Percentiles rank a stretch among this genome's conserved stretches.
Evolutionary conservation across 2,888 invertebrate genomes (phyloP).

Genomic region (Clitarchus hookeri): DNA sequence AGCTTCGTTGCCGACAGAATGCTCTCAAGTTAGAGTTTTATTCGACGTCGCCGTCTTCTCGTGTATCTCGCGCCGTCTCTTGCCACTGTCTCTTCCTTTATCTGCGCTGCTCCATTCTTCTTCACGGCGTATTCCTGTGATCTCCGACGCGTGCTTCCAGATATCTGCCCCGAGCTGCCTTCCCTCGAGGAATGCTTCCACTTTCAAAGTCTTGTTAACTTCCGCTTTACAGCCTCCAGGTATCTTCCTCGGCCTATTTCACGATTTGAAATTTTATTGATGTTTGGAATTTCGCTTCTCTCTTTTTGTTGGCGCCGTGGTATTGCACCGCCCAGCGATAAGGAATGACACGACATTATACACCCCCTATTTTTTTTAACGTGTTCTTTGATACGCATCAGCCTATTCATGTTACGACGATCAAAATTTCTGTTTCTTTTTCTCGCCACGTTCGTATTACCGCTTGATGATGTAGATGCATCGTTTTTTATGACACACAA

Average conservation of each 20-base stretch:
- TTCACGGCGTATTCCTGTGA: neutral
- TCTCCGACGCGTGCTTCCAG: neutral
- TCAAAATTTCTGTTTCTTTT: too few species aligned
- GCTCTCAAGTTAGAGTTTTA: too few species aligned
- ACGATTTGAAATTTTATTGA: neutral
- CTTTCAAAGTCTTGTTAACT: neutral
- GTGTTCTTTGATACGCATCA: too few species aligned
- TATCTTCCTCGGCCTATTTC: neutral
- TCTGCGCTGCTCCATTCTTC: neutral
- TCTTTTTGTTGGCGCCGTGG: neutral
- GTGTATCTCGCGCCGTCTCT: too few species aligned
- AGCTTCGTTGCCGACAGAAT: too few species aligned
- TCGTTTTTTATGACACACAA: too few species aligned
- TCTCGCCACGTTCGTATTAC: too few species aligned
- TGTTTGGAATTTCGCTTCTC: neutral
- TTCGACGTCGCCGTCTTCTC: too few species aligned
- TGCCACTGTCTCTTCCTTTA: neutral
- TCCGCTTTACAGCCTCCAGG: neutral
- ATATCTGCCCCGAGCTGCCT: neutral
- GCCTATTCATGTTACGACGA: too few species aligned
- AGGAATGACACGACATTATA: neutral
- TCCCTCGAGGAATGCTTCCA: neutral
- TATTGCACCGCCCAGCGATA: neutral
- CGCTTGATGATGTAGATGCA: too few species aligned
- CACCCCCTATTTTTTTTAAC: too few species aligned